Base-by-base conservation (phyloP, 1,140 invertebrate species). In the Bombus consobrinus region DNA sequence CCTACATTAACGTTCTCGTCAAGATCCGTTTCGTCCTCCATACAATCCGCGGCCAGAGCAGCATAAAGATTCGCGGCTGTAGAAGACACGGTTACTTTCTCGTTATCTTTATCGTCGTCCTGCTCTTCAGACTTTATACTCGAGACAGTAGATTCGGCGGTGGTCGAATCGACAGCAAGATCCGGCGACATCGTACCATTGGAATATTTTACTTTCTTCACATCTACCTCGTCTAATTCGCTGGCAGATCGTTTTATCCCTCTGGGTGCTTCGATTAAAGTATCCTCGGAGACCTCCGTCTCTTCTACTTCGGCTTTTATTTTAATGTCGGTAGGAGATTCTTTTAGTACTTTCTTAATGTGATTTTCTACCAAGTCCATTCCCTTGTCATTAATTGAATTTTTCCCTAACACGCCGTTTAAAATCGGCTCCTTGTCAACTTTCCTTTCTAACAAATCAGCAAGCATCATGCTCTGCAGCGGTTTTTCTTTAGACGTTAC, bases 41-140 rank as follows among this genome's bases (percentile, higher is more conserved):
- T 94, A 78, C 97, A 96, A 86, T 97, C 97, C 1, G 97, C 97
- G 1, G 97, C 97, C 39, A 97, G 94, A 74, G 97, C 97, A 0
- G 97, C 97, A 90, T 97, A 97, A 18, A 97, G 92, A 93, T 97
- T 97, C 0, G 97, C 97, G 0, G 97, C 97, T n/a, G 97, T 97
- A 4, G 97, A 97, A 0, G 97, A 97, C 0, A 97, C 96, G 3
- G 96, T 96, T 5, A 93, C 94, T 53, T 95, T 94, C 53, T 95
- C 95, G 3, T 94, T 93, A 15, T 93, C 93, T 41, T 94, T 94
- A 57, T 95, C 95, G 57, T 96, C 96, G 10, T 96, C 95, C 10
- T 93, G 94, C 37, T 94, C 93, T 84, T 96, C 91, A 39, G 95
- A 93, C 83, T 96, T 94, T 85, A 95, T 89, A 86, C 93, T 95